phyloP scores from a whole-genome alignment of 37 sponge, comb jelly and placozoan species.

The Sycon ciliatum region DNA sequence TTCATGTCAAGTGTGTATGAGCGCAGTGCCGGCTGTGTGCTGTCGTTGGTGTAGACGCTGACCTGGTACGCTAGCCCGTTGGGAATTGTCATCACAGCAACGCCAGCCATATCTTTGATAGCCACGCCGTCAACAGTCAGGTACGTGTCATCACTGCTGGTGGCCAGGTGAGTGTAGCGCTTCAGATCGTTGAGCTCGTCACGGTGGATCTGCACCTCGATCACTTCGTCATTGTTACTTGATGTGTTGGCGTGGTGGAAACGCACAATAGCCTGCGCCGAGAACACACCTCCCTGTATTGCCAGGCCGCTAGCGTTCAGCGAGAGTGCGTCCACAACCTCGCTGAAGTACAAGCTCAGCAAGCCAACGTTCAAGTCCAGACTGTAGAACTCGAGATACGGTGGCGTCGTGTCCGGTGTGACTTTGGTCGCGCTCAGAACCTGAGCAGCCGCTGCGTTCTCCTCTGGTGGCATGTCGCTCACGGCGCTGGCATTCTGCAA shows the following conservation, averaged over 20 bases:
- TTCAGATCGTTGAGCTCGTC: constrained; percentile 60
- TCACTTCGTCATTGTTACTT: not conserved
- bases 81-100: constrained; percentile 36
- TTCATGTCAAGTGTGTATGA: constrained; percentile 56
- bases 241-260: constrained; percentile 31
- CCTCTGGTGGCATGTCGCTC: too few relatives aligned
- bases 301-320: constrained; percentile 47
- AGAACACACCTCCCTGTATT: constrained; percentile 35
- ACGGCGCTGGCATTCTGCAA: too few relatives aligned
- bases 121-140: constrained; percentile 14
- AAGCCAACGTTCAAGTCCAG: constrained; percentile 58
- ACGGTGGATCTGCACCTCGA: not conserved
- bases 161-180: constrained; percentile 42
- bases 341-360: constrained; percentile 47
- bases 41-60: constrained; percentile 23
- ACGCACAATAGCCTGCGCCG: constrained; percentile 25
- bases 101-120: constrained; percentile 41
- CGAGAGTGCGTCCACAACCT: constrained; percentile 39
- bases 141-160: constrained; percentile 31
- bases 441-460: not conserved
- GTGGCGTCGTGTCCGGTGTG: constrained; percentile 45
- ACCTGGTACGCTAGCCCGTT: too few relatives aligned
- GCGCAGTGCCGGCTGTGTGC: constrained; percentile 51
- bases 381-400: constrained; percentile 34
- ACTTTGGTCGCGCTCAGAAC: constrained; percentile 43